Evolutionary conservation across 2,797 vertebrate genomes (phyloP), one percentile per base, ranked within the genome.

Genomic region (Epinephelus coioides): DNA sequence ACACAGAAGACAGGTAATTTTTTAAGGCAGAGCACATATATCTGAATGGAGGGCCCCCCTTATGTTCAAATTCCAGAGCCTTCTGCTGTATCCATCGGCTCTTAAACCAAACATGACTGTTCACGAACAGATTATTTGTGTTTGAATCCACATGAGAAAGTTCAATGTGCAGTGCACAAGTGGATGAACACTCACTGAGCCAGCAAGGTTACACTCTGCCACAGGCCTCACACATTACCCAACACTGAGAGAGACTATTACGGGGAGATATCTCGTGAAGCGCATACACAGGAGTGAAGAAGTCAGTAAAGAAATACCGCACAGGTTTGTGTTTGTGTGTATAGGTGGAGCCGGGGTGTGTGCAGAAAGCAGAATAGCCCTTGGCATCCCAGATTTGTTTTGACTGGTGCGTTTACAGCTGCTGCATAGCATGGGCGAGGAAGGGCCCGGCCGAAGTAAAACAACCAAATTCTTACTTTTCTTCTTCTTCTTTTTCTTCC

Each of bases 351-450:
- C 11, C 2, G 62, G 83, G 84, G 87, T 73, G 78, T 90, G 89
- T 87, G 83, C 84, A 87, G 83, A 91, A 90, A 90, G 89, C 88
- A 90, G 82, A 88, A 91, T 87, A 85, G 91, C 88, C 90, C 80
- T 82, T 90, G 91, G 93, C 90, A 91, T 91, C 88, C 76, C 68
- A 78, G 78, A 82, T 94, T 92, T 91, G 88, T 94, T 94, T 93
- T 90, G 88, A 94, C 87, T 90, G 87, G 47, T 90, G 78, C 83
- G 27, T 86, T 88, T 83, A 85, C 93, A 95, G 92, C 94, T 94
- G 93, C 87, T 85, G 88, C 88, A 75, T 85, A 88, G 82, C 65
- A 70, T 68, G 87, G 86, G 86, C 69, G 71, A 92, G 92, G 87
- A 91, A 86, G 88, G 86, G 87, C 90, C 87, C 53, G 81, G 90